Evolutionary conservation across 2,113 vertebrate genomes (phyloP).

Genomic region (Trogon surrucura): DNA sequence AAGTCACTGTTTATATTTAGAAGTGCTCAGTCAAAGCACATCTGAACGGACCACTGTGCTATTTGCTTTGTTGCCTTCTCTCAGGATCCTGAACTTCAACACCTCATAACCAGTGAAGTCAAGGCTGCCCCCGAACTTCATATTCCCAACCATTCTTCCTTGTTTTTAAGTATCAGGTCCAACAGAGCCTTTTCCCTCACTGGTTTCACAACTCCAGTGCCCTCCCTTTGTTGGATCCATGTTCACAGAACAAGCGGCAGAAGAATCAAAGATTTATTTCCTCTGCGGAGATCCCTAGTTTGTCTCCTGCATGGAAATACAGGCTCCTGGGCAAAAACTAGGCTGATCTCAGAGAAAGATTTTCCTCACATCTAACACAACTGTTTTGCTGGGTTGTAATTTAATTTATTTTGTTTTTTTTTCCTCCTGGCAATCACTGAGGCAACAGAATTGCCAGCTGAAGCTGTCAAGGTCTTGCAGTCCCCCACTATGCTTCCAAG

Average conservation of each 20-base stretch:
- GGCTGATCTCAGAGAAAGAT: not conserved
- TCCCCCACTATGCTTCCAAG: not conserved
- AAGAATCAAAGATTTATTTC: not conserved
- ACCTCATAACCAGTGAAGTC: not conserved
- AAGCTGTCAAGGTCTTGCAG: not conserved
- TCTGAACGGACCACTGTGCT: not conserved
- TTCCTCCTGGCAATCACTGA: not conserved
- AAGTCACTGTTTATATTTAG: not conserved
- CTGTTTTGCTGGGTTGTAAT: not conserved
- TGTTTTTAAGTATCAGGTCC: not conserved
- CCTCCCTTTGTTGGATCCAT: not conserved
- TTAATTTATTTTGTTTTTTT: not conserved
- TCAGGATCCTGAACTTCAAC: not conserved
- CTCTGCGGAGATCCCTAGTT: not conserved
- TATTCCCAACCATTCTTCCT: not conserved
- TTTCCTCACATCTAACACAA: not conserved
- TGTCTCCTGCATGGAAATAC: not conserved
- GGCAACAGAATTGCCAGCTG: not conserved
- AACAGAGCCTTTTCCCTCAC: not conserved
- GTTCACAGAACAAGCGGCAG: not conserved
- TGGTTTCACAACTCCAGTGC: not conserved
- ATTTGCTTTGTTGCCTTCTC: not conserved
- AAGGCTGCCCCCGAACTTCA: not conserved
- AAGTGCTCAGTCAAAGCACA: not conserved
- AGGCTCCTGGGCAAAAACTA: not conserved